phyloP scores from a whole-genome alignment of 2,113 vertebrate genomes.

The Genyomyrus donnyi region DNA sequence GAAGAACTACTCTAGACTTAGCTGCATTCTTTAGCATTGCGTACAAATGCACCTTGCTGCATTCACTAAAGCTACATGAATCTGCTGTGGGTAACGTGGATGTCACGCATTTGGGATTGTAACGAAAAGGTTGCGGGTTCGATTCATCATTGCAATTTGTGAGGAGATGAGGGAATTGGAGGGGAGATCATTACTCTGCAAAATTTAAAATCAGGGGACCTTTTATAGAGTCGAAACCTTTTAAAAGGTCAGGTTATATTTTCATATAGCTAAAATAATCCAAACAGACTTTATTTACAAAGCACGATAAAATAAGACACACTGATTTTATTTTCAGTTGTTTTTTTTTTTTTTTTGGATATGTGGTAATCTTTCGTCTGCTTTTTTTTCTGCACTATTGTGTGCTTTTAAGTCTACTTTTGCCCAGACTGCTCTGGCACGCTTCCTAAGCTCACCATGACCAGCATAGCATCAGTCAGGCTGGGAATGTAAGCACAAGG shows the following conservation, averaged over 20 bases:
- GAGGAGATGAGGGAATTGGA: background rate
- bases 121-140: background rate
- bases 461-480: background rate
- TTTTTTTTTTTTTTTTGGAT: background rate
- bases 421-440: background rate
- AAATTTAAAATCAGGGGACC: background rate
- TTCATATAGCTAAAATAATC: background rate
- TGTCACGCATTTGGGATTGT: background rate
- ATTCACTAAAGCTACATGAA: background rate
- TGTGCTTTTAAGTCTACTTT: background rate
- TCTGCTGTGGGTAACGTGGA: background rate
- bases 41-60: background rate
- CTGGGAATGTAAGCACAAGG: background rate
- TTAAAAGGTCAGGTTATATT: background rate
- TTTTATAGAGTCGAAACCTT: background rate
- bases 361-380: background rate
- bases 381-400: background rate
- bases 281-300: background rate
- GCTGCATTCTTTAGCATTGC: background rate
- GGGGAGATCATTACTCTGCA: background rate
- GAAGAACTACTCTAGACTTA: background rate
- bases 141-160: background rate
- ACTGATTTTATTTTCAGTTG: background rate
- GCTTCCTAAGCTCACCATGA: background rate
- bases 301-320: background rate